Base-by-base conservation (phyloP, 2,113 vertebrate genomes). In the Plectropomus leopardus region DNA sequence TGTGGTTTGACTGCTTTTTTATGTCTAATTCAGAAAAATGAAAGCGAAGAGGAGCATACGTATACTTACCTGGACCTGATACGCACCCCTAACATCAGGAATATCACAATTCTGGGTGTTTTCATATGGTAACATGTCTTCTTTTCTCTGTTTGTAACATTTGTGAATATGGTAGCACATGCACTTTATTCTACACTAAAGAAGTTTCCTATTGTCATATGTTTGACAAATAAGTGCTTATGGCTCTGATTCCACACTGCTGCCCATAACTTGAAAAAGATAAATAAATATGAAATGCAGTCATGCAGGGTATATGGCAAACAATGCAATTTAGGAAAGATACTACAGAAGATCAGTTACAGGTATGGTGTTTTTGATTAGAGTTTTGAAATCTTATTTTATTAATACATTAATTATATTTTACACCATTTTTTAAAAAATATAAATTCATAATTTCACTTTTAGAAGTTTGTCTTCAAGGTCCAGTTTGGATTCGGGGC, bases 11-110 rank as follows among this genome's bases (percentile, higher is more conserved):
- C 53, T 67, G 2, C 47, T 77, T 58, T 77, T 36, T 3, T 50
- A 11, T 28, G 19, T 47, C 24, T 64, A 10, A 48, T 53, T 51
- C 47, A 89, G 85, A 14, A 68, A 64, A 63, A 65, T 10, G 28
- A 70, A 16, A 10, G 24, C 26, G 36, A 67, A 45, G n/a, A 83
- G 19, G 8, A 72, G 53, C 54, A 68, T 6, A 72, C 36, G 5
- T 84, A 86, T 60, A 72, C 82, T 23, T 85, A 42, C 55, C 23
- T 92, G 76, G 90, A 93, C 55, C 81, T 93, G 34, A 60, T 93
- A 64, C 26, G 23, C 36, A 83, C 61, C 23, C 9, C 17, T 19
- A 86, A 90, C 65, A 85, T 92, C 17, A 92, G 88, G 79, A 91
- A 85, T 47, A 55, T 90, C 36, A 88, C 83, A 68, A n/a, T 87